phyloP scores from a whole-genome alignment of 2,888 invertebrate genomes.

The Melikaiella ostensackeni region DNA sequence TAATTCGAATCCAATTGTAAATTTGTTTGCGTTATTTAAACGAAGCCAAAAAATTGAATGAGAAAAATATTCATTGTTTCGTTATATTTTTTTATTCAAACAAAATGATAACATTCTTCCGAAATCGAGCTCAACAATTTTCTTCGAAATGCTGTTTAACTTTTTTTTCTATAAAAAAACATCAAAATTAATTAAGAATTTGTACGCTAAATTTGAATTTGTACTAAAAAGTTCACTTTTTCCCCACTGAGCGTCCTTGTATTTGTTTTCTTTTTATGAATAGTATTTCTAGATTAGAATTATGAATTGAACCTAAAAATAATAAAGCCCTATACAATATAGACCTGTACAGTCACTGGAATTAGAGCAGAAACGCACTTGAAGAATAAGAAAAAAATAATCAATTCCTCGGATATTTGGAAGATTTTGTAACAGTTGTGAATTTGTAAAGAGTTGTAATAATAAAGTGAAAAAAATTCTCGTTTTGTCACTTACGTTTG shows the following conservation, averaged over 20 bases:
- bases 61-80: too few relatives aligned
- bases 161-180: too few relatives aligned
- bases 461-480: neutral
- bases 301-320: neutral
- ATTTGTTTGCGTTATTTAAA: too few relatives aligned
- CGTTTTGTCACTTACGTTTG: conserved; percentile 29
- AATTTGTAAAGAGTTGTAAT: conserved; percentile 1
- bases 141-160: too few relatives aligned
- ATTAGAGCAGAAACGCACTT: conserved; percentile 20
- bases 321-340: neutral
- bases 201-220: too few relatives aligned
- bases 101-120: too few relatives aligned
- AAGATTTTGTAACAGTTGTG: neutral
- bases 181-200: too few relatives aligned
- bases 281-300: neutral
- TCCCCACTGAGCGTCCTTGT: neutral
- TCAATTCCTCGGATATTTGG: neutral
- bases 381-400: conserved; percentile 9
- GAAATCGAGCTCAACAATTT: too few relatives aligned
- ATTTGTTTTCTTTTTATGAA: neutral
- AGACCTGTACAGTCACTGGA: conserved; percentile 5
- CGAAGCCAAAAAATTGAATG: too few relatives aligned
- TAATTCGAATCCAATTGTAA: too few relatives aligned
- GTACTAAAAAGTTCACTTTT: too few relatives aligned
- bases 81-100: too few relatives aligned